Base-by-base conservation (phyloP, 1,140 invertebrate genomes). In the Monochamus saltuarius region DNA sequence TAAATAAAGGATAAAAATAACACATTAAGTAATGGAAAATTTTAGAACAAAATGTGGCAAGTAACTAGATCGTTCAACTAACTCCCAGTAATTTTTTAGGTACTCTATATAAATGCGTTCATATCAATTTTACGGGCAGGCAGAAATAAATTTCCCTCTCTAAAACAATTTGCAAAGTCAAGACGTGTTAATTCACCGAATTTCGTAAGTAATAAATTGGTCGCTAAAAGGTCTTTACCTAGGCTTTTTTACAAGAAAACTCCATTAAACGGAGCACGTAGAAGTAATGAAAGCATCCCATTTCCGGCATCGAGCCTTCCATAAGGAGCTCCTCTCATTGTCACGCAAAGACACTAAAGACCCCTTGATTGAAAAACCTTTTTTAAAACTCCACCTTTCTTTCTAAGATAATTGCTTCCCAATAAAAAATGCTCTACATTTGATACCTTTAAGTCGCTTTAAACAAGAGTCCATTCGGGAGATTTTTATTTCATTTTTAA, bases 181-280 rank as follows among this genome's bases (percentile, higher is more conserved):
- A 62, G 40, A 55, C 54, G 54, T 43, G 53, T 47, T 62, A 56
- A 62, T 52, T 62, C 49, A 34, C 29, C 29, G 34, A 62, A 50
- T 52, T 51, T 62, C 60, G 39, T 57, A 36, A 53, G 65, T 69
- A 69, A 69, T 69, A 69, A 69, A 69, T 69, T 64, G 65, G 50
- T 42, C 61, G 65, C 62, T 66, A 65, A 66, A 67, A 67, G 69
- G 66, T 67, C 61, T 71, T 66, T 69, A 67, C 69, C 69, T 69
- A 63, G 65, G 62, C 65, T 67, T 69, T 70, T 71, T 67, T 69
- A 71, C 67, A 71, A 71, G 69, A 66, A 71, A 71, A 71, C 63
- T 71, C 69, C 69, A 71, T 71, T 71, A 71, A 71, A 67, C 67
- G 58, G 65, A 69, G 69, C 67, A 71, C 67, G 69, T 69, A 71